Evolutionary conservation across 2,797 vertebrate genomes (phyloP).

Genomic region (Macroramphosus scolopax): DNA sequence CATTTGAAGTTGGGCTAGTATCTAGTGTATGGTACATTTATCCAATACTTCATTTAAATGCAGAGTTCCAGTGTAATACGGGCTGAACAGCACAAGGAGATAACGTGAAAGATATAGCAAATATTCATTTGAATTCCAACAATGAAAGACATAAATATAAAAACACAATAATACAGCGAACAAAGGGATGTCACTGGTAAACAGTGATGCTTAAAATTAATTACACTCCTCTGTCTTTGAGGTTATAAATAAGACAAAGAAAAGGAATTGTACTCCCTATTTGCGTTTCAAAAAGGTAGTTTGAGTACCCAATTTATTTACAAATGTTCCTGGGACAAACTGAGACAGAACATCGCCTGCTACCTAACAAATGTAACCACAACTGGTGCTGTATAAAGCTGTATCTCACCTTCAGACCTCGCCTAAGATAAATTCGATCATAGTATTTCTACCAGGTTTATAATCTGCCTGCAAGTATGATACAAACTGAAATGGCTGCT

Average conservation of each 20-base stretch:
- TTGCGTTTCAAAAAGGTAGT: slow-evolving; percentile 40
- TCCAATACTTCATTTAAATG: slow-evolving; percentile 27
- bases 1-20: slow-evolving; percentile 10
- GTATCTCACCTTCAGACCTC: slow-evolving; percentile 28
- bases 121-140: slow-evolving; percentile 25
- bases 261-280: slow-evolving; percentile 33
- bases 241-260: slow-evolving; percentile 64
- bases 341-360: slow-evolving; percentile 22
- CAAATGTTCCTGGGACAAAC: slow-evolving; percentile 48
- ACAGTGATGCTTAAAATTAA: slow-evolving; percentile 58
- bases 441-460: neutral
- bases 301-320: slow-evolving; percentile 63
- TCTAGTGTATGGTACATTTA: slow-evolving; percentile 6
- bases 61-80: slow-evolving; percentile 48
- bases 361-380: slow-evolving; percentile 33
- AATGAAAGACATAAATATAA: slow-evolving; percentile 54
- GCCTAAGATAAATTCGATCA: slow-evolving; percentile 9
- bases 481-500: slow-evolving; percentile 57
- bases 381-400: slow-evolving; percentile 14
- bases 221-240: slow-evolving; percentile 47
- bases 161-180: slow-evolving; percentile 55
- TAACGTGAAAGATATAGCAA: slow-evolving; percentile 21
- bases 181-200: slow-evolving; percentile 43
- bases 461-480: slow-evolving; percentile 23
- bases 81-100: slow-evolving; percentile 35